Conservation (phyloP, 2,797 vertebrate genomes). For the Sebastes trivittatus region DNA sequence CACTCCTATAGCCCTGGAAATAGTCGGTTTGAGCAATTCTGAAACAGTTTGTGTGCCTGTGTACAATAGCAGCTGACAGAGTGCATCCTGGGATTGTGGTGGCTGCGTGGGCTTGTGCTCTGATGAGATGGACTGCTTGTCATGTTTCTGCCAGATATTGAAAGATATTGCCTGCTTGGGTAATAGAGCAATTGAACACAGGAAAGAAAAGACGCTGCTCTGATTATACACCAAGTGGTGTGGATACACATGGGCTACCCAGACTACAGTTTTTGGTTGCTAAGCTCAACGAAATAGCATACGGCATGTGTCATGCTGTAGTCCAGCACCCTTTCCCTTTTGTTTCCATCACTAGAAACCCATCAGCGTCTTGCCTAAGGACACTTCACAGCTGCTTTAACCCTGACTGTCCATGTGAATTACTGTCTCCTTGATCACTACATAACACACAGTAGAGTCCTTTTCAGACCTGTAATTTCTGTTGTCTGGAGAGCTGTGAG, state of each 20-base stretch:
- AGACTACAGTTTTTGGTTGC: background rate
- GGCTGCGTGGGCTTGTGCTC: slow-evolving; percentile 30
- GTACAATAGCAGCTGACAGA: slow-evolving; percentile 36
- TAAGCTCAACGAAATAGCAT: background rate
- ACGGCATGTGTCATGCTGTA: background rate
- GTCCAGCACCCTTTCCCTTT: background rate
- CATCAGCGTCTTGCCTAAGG: background rate
- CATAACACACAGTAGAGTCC: background rate
- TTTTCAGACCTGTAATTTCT: background rate
- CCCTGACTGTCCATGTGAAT: background rate
- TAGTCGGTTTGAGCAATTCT: background rate
- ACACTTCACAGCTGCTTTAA: background rate
- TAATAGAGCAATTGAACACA: slow-evolving; percentile 44
- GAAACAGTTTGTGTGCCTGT: slow-evolving; percentile 12
- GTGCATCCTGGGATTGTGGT: slow-evolving; percentile 32
- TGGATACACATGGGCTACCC: background rate
- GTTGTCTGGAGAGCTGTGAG: background rate
- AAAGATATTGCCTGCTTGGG: slow-evolving; percentile 43
- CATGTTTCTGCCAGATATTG: slow-evolving; percentile 57
- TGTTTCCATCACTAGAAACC: background rate
- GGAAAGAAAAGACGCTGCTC: background rate
- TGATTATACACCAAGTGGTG: background rate
- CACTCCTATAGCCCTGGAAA: background rate
- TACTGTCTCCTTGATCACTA: background rate
- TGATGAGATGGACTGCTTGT: slow-evolving; percentile 58